Evolutionary conservation across 2,797 vertebrate genomes (phyloP).

Genomic region (Hemibagrus guttatus): DNA sequence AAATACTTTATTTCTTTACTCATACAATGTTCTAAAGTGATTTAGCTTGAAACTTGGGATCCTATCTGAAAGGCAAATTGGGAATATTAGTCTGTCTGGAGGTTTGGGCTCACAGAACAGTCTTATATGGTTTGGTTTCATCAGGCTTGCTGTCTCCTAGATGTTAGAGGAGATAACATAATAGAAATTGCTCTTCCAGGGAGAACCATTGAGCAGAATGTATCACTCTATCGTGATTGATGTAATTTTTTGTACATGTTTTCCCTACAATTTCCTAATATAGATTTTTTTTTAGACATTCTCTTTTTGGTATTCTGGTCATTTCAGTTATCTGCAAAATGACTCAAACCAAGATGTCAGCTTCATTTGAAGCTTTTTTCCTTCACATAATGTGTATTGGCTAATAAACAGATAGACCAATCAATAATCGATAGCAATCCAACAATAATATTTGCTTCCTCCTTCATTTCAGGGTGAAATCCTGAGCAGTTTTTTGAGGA

Average conservation of each 20-base stretch:
- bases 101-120: background rate
- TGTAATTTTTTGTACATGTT: background rate
- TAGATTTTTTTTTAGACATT: background rate
- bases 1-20: background rate
- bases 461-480: background rate
- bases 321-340: background rate
- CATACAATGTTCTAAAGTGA: background rate
- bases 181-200: background rate
- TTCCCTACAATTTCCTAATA: background rate
- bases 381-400: background rate
- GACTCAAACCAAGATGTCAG: background rate
- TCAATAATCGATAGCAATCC: background rate
- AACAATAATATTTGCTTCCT: background rate
- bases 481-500: background rate
- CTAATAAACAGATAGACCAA: background rate
- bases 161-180: background rate
- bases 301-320: background rate
- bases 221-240: background rate
- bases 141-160: background rate
- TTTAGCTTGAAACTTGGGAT: conserved; percentile 24
- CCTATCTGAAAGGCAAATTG: conserved; percentile 6
- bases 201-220: background rate
- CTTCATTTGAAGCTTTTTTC: background rate
- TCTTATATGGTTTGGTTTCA: background rate
- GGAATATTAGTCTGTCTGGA: conserved; percentile 16